Evolutionary conservation across 2,113 vertebrate genomes (phyloP).

Genomic region (Gavia stellata): DNA sequence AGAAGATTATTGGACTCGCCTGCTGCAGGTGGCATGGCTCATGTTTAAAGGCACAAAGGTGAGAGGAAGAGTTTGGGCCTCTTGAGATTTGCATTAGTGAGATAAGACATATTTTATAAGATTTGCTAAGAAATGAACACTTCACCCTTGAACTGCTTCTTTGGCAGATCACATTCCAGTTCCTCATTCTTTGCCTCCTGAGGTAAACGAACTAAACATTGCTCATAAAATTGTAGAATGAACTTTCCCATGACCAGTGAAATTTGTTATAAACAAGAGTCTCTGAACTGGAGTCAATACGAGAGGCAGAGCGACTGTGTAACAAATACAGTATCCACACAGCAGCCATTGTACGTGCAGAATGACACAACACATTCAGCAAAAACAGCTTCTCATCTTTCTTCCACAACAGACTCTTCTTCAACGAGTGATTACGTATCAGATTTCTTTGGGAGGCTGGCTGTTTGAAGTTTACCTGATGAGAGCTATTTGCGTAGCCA

Average conservation of each 20-base stretch:
- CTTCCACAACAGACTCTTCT: neutral
- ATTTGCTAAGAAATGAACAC: neutral
- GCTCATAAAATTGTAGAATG: neutral
- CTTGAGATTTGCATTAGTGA: neutral
- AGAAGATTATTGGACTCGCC: neutral
- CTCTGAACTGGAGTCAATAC: neutral
- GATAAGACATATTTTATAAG: neutral
- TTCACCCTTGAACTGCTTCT: neutral
- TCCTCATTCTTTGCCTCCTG: neutral
- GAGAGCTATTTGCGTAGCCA: neutral
- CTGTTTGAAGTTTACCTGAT: neutral
- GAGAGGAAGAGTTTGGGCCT: neutral
- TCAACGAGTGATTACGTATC: accelerated
- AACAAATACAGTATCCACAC: neutral
- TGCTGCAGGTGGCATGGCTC: neutral
- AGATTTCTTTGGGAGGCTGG: neutral
- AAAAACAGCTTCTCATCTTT: neutral
- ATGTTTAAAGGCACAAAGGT: neutral
- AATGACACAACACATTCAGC: neutral
- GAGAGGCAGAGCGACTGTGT: neutral
- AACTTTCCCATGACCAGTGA: neutral
- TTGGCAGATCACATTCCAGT: neutral
- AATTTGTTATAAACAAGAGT: neutral
- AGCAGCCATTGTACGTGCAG: accelerated
- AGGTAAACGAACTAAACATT: neutral